phyloP scores from a whole-genome alignment of 2,797 vertebrate genomes.

The Clamator glandarius region DNA sequence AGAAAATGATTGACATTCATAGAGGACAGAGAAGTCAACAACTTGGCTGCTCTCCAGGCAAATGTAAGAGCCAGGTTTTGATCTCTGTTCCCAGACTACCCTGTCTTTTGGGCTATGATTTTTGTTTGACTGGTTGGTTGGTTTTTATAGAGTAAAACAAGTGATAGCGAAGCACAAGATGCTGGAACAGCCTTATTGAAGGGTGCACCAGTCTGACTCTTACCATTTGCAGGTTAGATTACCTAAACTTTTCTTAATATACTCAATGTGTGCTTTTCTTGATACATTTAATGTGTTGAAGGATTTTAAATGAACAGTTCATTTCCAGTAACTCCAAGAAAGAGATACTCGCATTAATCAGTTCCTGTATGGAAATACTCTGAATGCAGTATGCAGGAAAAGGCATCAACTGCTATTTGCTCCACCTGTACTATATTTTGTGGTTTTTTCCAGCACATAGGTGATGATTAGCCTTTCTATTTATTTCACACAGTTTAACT shows the following conservation, averaged over 20 bases:
- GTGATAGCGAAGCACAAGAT: background rate
- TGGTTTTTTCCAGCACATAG: background rate
- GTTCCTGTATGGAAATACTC: background rate
- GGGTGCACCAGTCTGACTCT: background rate
- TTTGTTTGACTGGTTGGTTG: too few species aligned
- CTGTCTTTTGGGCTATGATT: background rate
- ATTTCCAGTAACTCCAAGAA: background rate
- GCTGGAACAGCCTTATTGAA: background rate
- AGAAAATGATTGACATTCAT: background rate
- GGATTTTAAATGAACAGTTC: background rate
- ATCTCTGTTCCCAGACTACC: background rate
- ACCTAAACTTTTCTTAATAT: background rate
- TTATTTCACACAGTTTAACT: slow-evolving; percentile 36
- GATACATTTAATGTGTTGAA: background rate
- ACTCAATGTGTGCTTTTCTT: background rate
- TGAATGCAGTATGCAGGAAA: background rate
- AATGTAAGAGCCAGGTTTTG: background rate
- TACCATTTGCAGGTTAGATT: background rate
- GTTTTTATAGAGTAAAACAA: background rate
- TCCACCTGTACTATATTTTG: background rate
- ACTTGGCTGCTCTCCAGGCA: background rate
- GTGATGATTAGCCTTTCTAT: slow-evolving; percentile 2
- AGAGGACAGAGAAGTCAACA: background rate
- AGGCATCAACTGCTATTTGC: background rate
- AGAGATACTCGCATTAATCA: background rate